Evolutionary conservation across 2,113 vertebrate species (phyloP).

Genomic region (Rhizomys pruinosus): DNA sequence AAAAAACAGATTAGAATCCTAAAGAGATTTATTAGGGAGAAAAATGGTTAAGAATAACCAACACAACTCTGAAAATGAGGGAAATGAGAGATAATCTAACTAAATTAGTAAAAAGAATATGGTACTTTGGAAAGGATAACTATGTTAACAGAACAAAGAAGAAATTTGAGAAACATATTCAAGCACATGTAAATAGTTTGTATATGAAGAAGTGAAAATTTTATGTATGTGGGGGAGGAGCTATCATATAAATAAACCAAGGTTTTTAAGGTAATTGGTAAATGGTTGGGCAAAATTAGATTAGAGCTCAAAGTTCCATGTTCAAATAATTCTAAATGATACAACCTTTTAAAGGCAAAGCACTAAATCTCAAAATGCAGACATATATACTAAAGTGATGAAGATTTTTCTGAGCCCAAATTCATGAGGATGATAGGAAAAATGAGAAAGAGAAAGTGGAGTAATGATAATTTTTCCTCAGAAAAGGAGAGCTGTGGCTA

Average conservation of each 20-base stretch:
- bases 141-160: constrained; percentile 20
- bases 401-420: constrained; percentile 6
- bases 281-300: constrained; percentile 3
- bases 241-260: constrained; percentile 55
- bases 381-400: neutral
- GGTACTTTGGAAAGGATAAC: neutral
- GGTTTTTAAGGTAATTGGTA: constrained; percentile 34
- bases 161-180: neutral
- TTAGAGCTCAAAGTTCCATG: neutral
- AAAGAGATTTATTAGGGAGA: neutral
- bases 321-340: constrained; percentile 55
- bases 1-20: constrained; percentile 3
- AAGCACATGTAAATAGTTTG: neutral
- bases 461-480: neutral
- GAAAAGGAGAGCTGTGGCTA: neutral
- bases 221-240: neutral
- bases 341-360: constrained; percentile 14
- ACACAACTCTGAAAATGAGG: constrained; percentile 23
- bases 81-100: neutral
- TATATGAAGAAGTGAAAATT: neutral
- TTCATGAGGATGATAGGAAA: neutral
- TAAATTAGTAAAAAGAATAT: neutral
- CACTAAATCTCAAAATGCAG: neutral
- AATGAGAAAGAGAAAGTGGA: neutral
- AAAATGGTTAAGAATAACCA: neutral